Conservation (phyloP, 2,888 invertebrate species). For the Onthophagus sagittarius region DNA sequence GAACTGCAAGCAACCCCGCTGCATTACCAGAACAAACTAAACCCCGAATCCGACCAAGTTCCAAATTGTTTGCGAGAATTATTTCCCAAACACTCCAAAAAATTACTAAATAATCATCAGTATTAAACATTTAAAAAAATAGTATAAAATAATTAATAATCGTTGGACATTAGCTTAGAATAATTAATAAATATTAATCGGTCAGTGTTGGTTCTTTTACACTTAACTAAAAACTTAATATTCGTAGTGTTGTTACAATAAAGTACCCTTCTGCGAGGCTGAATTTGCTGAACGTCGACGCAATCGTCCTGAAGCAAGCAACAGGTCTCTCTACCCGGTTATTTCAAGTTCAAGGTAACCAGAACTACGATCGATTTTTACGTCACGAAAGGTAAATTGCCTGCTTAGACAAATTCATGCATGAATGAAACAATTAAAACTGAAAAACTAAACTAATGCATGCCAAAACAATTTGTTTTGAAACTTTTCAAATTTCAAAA, state of each 20-base stretch:
- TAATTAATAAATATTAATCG: background rate
- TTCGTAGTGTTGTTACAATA: background rate
- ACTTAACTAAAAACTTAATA: background rate
- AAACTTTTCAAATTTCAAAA: background rate
- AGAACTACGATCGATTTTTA: constrained; percentile 32
- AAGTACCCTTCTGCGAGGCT: constrained; percentile 4
- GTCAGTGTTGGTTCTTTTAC: background rate
- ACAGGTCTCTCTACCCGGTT: constrained; percentile 8
- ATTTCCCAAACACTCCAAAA: background rate
- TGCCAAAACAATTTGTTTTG: background rate
- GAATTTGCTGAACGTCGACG: constrained; percentile 11
- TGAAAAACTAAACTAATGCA: background rate
- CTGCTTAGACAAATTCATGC: background rate
- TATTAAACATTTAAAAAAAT: background rate
- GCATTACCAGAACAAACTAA: background rate
- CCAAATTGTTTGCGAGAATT: background rate
- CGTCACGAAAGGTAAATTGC: constrained; percentile 16
- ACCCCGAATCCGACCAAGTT: background rate
- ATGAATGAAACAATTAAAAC: background rate
- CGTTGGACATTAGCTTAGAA: background rate
- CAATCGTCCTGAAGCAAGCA: constrained; percentile 10
- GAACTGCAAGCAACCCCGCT: background rate
- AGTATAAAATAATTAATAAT: background rate
- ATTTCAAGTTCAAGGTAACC: constrained; percentile 42
- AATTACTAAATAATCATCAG: background rate